Evolutionary conservation across 2,888 invertebrate genomes (phyloP).

Genomic region (Notodonta dromedarius): DNA sequence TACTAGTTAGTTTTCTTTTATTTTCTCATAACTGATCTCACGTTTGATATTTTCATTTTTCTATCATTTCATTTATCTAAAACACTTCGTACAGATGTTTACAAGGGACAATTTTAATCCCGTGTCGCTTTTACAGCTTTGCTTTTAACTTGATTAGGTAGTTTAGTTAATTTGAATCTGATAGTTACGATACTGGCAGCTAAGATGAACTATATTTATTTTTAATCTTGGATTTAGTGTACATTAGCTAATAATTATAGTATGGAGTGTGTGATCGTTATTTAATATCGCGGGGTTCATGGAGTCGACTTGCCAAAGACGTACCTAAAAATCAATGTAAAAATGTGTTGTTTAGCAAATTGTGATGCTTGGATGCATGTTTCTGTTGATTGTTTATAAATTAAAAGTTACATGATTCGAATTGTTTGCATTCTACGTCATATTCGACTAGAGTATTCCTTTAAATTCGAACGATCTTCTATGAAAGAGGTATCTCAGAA

Average conservation of each 20-base stretch:
- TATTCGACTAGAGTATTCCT: no score
- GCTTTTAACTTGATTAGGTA: conserved; percentile 45
- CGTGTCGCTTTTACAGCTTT: conserved; percentile 29
- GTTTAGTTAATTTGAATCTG: conserved; percentile 41
- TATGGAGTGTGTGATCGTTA: conserved; percentile 24
- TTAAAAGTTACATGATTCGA: conserved; percentile 57
- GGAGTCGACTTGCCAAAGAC: conserved; percentile 68
- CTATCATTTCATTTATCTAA: conserved; percentile 28
- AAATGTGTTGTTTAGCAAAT: conserved; percentile 57
- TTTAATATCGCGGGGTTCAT: conserved; percentile 32
- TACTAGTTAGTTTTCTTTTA: conserved; percentile 23
- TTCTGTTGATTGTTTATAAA: conserved; percentile 77
- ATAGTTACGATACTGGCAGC: conserved; percentile 29
- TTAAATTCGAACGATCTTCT: no score
- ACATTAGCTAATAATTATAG: conserved; percentile 33
- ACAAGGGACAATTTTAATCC: conserved; percentile 23
- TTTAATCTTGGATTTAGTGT: conserved; percentile 35
- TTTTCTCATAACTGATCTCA: conserved; percentile 40
- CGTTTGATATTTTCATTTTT: conserved; percentile 25
- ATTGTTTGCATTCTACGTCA: conserved; percentile 32
- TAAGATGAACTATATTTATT: conserved; percentile 43
- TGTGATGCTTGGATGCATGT: conserved; percentile 61
- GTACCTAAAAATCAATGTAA: conserved; percentile 59
- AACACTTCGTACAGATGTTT: conserved; percentile 21
- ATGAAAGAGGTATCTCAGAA: no score